phyloP scores from a whole-genome alignment of 2,888 invertebrate genomes.

The Rhagophthalmus giganteus region DNA sequence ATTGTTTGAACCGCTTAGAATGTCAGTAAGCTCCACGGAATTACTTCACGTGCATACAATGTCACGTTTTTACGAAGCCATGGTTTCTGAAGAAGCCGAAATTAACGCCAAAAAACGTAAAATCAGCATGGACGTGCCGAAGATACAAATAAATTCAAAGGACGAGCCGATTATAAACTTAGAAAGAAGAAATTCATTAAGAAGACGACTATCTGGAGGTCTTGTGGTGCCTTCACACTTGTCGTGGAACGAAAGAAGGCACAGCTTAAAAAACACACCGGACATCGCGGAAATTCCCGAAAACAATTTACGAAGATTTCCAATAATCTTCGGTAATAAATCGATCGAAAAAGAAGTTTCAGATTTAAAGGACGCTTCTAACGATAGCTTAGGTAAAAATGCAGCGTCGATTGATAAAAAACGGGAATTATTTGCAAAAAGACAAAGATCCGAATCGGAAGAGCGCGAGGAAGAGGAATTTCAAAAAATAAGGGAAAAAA shows the following conservation, averaged over 20 bases:
- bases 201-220: conserved; percentile 55
- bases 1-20: conserved; percentile 62
- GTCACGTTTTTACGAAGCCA: conserved; percentile 79
- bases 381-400: conserved; percentile 3
- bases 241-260: conserved; percentile 49
- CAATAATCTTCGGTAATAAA: conserved; percentile 34
- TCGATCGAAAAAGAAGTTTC: conserved; percentile 1
- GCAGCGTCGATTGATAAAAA: conserved; percentile 38
- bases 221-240: conserved; percentile 48
- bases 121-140: conserved; percentile 41
- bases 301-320: conserved; percentile 40
- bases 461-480: conserved; percentile 51
- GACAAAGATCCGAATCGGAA: conserved; percentile 49
- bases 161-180: conserved; percentile 56
- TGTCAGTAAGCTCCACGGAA: conserved; percentile 81
- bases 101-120: conserved; percentile 1
- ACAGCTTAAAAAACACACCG: conserved; percentile 44
- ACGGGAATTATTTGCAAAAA: conserved; percentile 39
- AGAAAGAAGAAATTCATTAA: conserved; percentile 56
- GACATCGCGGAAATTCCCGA: conserved; percentile 45
- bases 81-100: conserved; percentile 73
- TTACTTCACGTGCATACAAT: conserved; percentile 80
- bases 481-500: conserved; percentile 47
- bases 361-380: conserved; percentile 32
- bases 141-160: conserved; percentile 59